phyloP scores from a whole-genome alignment of 2,888 invertebrate species.

The Trisateles emortualis region DNA sequence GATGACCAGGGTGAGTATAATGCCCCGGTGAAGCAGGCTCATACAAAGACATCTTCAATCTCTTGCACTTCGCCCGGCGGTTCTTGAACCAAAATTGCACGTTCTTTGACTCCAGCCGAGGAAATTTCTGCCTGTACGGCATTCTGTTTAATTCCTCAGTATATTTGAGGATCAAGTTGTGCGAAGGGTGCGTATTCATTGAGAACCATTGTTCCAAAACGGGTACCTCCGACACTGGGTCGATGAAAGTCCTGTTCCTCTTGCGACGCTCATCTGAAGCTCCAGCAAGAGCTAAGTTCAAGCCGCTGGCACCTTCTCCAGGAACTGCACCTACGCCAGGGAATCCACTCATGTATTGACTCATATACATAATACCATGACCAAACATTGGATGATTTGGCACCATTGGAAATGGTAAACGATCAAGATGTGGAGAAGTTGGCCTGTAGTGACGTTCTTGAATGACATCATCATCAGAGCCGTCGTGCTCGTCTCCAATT shows the following conservation, averaged over 20 bases:
- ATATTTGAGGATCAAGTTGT: constrained; percentile 98
- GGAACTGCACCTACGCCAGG: constrained; percentile 85
- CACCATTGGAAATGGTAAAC: constrained; percentile 91
- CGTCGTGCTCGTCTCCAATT: constrained; percentile 83
- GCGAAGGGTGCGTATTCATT: constrained; percentile 99
- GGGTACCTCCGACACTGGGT: constrained; percentile 99
- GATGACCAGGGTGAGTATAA: constrained; percentile 85
- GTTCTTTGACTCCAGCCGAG: constrained; percentile 99
- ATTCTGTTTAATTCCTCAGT: constrained; percentile 98
- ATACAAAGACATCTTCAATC: constrained; percentile 96
- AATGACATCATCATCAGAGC: constrained; percentile 79
- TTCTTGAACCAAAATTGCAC: constrained; percentile 99
- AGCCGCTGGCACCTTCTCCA: constrained; percentile 86
- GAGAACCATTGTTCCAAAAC: constrained; percentile 98
- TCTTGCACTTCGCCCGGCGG: constrained; percentile 98
- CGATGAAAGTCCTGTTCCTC: constrained; percentile 99
- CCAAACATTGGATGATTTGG: constrained; percentile 95
- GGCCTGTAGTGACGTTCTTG: constrained; percentile 78
- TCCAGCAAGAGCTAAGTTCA: constrained; percentile 88
- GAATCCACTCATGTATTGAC: constrained; percentile 91
- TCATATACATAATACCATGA: constrained; percentile 97
- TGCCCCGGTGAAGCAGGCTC: constrained; percentile 90
- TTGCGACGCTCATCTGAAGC: constrained; percentile 96
- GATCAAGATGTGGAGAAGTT: constrained; percentile 80
- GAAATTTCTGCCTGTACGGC: constrained; percentile 99